Base-by-base conservation (phyloP, 2,113 vertebrate genomes). In the Synodontis membranacea region DNA sequence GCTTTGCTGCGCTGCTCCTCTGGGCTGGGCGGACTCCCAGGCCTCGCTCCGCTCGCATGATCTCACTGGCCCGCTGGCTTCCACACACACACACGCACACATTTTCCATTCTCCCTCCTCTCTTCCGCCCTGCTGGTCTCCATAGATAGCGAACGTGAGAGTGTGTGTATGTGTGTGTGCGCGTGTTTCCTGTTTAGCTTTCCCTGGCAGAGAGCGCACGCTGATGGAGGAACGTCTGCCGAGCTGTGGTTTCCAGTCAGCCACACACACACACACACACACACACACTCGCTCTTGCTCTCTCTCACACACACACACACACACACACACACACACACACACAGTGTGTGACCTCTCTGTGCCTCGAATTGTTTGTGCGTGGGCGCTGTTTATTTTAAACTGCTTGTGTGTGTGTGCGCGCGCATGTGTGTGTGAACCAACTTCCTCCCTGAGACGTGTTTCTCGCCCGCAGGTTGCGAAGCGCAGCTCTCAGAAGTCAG, bases 401-500 rank as follows among this genome's bases (percentile, higher is more conserved):
- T 21, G 37, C 52, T 15, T 54, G 46, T 62, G 42, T 83, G 80
- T 82, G 68, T 60, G 42, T 48, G n/a, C 37, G 66, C 14, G 68
- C 64, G 46, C 21, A 31, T n/a, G 44, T 54, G 56, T 64, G 52
- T 39, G 46, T 54, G n/a, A 42, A 21, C 25, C 58, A 60, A 46
- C 60, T 68, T 70, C 64, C 64, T 46, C 79, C 25, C 79, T 89
- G 86, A 88, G 83, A 66, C 28, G 50, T 60, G 70, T 56, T 75
- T 84, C 80, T 64, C 50, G 62, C 44, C 28, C 42, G 70, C 92
- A 94, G 95, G 94, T 95, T 89, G 89, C 92, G 84, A 94, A 90
- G 10, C 93, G 94, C 91, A 94, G 94, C 89, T 90, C 93, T 86
- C 92, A 95, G 88, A 97, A 96, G 90, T 93, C 94, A 0, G 95